Evolutionary conservation across 2,113 vertebrate species (phyloP).

Genomic region (Pseudopodoces humilis): DNA sequence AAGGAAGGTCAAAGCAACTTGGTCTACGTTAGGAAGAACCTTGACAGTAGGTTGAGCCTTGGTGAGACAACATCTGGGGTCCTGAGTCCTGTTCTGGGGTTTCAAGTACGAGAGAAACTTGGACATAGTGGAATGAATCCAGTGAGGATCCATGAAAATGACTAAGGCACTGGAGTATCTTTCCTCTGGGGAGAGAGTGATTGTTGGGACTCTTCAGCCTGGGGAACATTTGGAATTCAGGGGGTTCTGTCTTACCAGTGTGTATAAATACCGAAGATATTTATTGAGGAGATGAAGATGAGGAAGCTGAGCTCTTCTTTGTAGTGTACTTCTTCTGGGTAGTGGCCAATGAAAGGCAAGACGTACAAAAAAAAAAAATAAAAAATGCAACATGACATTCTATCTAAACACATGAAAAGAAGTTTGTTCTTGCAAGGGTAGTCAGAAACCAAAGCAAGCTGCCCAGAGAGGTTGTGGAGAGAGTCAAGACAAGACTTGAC

Average conservation of each 20-base stretch:
- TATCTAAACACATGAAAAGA: background rate
- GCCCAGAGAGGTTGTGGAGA: background rate
- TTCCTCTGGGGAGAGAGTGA: background rate
- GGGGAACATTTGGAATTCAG: background rate
- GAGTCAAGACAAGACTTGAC: background rate
- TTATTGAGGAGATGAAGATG: background rate
- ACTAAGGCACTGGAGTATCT: background rate
- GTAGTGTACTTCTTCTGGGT: background rate
- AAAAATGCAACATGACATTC: background rate
- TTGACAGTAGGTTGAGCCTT: background rate
- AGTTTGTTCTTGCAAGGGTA: background rate
- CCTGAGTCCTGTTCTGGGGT: background rate
- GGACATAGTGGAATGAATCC: background rate
- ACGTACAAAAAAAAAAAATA: too few species aligned
- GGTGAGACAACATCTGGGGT: background rate
- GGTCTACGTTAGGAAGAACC: fast-evolving
- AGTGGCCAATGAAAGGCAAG: background rate
- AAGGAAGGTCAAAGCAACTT: background rate
- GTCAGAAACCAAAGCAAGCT: background rate
- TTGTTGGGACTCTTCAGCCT: background rate
- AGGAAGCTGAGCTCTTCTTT: background rate
- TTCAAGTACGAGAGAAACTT: background rate
- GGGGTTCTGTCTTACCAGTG: background rate
- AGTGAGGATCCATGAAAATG: background rate
- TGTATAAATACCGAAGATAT: background rate